These are phyloP conservation scores for Ips typographus DNA, from an alignment of 1,140 invertebrate species.

Conservation along the genomic window DNA sequence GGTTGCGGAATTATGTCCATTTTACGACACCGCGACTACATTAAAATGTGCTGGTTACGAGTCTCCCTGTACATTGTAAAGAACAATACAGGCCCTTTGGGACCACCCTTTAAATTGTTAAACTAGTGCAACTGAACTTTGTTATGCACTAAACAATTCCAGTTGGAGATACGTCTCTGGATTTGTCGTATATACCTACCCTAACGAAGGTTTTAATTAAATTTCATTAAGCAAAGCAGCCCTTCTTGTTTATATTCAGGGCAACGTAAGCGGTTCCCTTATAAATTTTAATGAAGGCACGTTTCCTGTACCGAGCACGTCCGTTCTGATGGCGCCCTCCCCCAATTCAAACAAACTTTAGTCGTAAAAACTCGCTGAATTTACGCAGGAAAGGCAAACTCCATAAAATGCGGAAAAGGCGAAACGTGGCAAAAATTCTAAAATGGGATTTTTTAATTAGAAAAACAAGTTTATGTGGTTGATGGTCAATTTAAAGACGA, in stretches of 20 bases:
- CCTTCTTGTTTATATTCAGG: conserved; percentile 15
- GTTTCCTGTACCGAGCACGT: conserved; percentile 20
- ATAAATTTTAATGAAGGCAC: conserved; percentile 23
- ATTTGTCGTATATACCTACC: not conserved
- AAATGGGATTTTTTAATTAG: conserved; percentile 21
- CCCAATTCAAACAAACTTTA: conserved; percentile 24
- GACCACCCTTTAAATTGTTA: not conserved
- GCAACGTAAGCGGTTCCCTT: conserved; percentile 7
- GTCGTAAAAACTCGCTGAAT: conserved; percentile 19
- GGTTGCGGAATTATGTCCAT: conserved; percentile 15
- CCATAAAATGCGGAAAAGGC: conserved; percentile 11
- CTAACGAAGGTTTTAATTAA: not conserved
- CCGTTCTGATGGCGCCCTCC: conserved; percentile 17
- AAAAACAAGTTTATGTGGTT: not conserved
- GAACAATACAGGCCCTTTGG: not conserved
- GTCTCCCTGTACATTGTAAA: conserved; percentile 12
- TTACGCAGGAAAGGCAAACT: conserved; percentile 15
- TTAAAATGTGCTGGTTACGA: conserved; percentile 24
- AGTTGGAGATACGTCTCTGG: not conserved
- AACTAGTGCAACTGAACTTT: not conserved
- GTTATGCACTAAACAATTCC: not conserved
- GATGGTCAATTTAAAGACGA: not conserved
- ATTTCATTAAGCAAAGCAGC: not conserved
- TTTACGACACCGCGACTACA: conserved; percentile 28
- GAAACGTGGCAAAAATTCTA: conserved; percentile 14